phyloP scores from a whole-genome alignment of 2,888 invertebrate genomes.

The Cantharis nigra region DNA sequence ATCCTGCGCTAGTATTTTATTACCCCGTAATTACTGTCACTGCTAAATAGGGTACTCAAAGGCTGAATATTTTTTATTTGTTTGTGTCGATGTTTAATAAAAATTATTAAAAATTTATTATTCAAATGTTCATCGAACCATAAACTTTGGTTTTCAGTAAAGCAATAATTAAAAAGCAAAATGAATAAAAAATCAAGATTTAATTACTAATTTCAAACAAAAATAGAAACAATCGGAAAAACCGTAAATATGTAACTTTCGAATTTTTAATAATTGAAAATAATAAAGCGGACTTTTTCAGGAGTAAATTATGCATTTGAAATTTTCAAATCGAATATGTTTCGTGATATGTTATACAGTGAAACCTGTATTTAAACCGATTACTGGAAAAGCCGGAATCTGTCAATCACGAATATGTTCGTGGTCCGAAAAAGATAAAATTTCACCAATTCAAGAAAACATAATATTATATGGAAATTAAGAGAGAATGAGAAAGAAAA shows the following conservation, averaged over 20 bases:
- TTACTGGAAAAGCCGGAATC: too few species aligned
- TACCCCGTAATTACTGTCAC: background rate
- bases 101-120: too few species aligned
- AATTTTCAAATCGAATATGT: background rate
- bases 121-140: background rate
- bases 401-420: too few species aligned
- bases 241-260: background rate
- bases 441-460: too few species aligned
- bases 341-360: background rate
- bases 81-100: background rate
- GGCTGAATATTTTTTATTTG: background rate
- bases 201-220: background rate
- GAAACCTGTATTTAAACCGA: background rate
- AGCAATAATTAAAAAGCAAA: background rate
- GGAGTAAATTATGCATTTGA: background rate
- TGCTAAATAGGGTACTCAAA: background rate
- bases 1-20: background rate
- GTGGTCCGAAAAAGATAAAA: too few species aligned
- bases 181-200: background rate
- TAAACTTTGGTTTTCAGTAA: background rate
- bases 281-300: too few species aligned
- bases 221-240: background rate
- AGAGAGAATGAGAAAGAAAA: too few species aligned
- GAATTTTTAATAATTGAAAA: too few species aligned
- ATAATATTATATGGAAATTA: too few species aligned